Conservation (phyloP, 2,888 invertebrate species). For the Lasioglossum zephyrum region DNA sequence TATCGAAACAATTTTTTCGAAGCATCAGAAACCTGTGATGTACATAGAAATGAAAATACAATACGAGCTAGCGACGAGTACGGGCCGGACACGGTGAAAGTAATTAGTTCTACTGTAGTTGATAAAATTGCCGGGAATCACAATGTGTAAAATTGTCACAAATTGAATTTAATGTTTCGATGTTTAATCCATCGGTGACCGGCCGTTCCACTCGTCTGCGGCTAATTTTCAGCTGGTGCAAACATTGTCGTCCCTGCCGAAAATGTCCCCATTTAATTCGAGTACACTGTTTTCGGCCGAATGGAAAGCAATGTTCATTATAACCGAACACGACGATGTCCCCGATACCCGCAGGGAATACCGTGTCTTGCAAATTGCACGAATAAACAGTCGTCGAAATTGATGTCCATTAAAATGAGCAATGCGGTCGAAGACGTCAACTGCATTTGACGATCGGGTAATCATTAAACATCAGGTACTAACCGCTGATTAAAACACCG, state of each 20-base stretch:
- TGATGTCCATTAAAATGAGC: conserved; percentile 51
- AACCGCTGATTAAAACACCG: conserved; percentile 43
- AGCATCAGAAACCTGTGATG: not conserved
- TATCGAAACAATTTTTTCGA: not conserved
- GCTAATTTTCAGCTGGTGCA: conserved; percentile 39
- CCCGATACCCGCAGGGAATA: conserved; percentile 33
- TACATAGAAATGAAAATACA: not conserved
- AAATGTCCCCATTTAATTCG: conserved; percentile 45
- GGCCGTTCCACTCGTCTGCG: not conserved
- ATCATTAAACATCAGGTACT: conserved; percentile 29
- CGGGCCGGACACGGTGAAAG: not conserved
- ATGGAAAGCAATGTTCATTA: conserved; percentile 42
- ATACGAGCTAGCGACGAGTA: not conserved
- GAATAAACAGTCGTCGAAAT: conserved; percentile 52
- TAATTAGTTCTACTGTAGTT: not conserved
- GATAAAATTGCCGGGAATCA: not conserved
- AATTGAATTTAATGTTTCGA: conserved; percentile 37
- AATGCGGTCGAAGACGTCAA: conserved; percentile 42
- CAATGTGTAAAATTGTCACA: not conserved
- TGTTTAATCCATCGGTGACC: conserved; percentile 40
- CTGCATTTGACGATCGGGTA: conserved; percentile 33
- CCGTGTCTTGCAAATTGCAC: conserved; percentile 55
- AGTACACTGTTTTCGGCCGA: conserved; percentile 41
- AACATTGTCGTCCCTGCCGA: conserved; percentile 26
- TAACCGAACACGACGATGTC: conserved; percentile 40